Percentiles rank a stretch among this genome's conserved stretches.
Conservation (phyloP, 2,113 vertebrate species). For the Cyanoderma ruficeps region DNA sequence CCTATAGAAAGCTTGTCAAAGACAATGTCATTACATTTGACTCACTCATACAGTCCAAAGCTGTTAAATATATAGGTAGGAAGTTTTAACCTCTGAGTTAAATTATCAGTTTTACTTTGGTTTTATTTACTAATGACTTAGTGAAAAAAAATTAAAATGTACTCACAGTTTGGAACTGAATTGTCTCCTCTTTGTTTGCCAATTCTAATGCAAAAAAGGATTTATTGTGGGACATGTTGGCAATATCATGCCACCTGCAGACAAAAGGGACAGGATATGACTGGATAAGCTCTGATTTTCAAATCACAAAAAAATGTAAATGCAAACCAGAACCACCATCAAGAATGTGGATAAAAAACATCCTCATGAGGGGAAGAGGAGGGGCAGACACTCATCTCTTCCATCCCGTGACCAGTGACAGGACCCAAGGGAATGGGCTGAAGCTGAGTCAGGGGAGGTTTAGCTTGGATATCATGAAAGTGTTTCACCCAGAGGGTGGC, state of each 20-base stretch:
- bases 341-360: background rate
- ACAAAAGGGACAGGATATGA: slow-evolving; percentile 32
- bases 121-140: background rate
- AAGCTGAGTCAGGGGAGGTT: background rate
- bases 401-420: accelerated
- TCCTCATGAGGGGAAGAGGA: background rate
- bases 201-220: slow-evolving; percentile 94
- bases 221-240: slow-evolving; percentile 98
- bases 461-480: background rate
- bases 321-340: background rate
- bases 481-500: background rate
- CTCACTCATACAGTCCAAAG: background rate
- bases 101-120: background rate
- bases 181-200: slow-evolving; percentile 92
- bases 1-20: background rate
- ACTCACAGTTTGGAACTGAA: slow-evolving; percentile 98
- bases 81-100: background rate
- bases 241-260: slow-evolving; percentile 94
- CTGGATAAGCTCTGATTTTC: background rate
- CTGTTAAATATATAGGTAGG: background rate
- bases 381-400: background rate
- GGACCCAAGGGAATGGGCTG: background rate
- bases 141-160: background rate
- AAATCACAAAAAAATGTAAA: background rate
- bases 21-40: background rate